Conservation (phyloP, 2,888 invertebrate genomes). For the Ceraclea dissimilis region DNA sequence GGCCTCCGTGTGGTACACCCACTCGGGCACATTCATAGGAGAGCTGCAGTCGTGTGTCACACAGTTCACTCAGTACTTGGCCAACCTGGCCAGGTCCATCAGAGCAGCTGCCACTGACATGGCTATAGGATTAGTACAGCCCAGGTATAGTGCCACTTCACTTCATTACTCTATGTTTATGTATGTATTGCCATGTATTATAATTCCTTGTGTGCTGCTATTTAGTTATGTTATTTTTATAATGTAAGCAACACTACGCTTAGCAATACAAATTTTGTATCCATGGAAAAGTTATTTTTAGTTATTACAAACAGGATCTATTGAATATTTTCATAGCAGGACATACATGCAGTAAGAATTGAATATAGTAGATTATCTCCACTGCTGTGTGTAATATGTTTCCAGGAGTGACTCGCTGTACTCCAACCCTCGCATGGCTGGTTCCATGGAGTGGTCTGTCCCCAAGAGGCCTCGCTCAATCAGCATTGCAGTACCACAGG, state of each 20-base stretch:
- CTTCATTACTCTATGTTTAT: slow-evolving; percentile 1
- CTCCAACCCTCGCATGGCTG: slow-evolving; percentile 48
- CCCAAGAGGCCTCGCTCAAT: slow-evolving; percentile 39
- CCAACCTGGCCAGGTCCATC: slow-evolving; percentile 77
- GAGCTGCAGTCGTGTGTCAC: slow-evolving; percentile 84
- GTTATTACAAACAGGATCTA: too few relatives aligned
- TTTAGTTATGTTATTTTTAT: slow-evolving; percentile 3
- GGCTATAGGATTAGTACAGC: slow-evolving; percentile 81
- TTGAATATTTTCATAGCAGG: too few relatives aligned
- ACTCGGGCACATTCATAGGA: slow-evolving; percentile 77
- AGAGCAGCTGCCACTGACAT: slow-evolving; percentile 89
- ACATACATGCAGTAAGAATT: too few relatives aligned
- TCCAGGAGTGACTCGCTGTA: slow-evolving; percentile 49
- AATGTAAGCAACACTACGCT: not conserved
- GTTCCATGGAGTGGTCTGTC: slow-evolving; percentile 40
- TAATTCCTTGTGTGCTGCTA: too few relatives aligned
- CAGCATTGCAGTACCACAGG: slow-evolving; percentile 35
- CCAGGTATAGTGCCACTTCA: slow-evolving; percentile 43
- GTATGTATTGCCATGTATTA: too few relatives aligned
- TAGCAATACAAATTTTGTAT: too few relatives aligned
- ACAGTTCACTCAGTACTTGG: slow-evolving; percentile 83
- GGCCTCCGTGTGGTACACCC: slow-evolving; percentile 91
- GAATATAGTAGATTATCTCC: too few relatives aligned
- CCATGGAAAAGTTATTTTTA: too few relatives aligned
- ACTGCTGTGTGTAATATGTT: slow-evolving; percentile 6